Base-by-base conservation (phyloP, 1,140 invertebrate genomes). In the Drosophila nebulosa region DNA sequence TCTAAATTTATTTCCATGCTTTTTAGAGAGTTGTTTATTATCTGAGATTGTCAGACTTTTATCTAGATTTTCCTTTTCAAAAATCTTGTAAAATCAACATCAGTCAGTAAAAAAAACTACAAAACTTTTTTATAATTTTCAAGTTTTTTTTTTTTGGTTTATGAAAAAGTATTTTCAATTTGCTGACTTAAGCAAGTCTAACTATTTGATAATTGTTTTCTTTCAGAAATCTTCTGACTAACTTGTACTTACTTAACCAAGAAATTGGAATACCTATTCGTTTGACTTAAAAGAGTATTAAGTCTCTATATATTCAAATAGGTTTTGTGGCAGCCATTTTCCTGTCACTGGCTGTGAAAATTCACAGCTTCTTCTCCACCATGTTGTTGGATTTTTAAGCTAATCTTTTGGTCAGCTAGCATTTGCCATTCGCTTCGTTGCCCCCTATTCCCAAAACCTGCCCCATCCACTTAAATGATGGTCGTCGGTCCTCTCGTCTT, bases 401-500 rank as follows among this genome's bases (percentile, higher is more conserved):
- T 88, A 88, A 88, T 86, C 78, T 86, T 78, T 79, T 83, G 83
- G 83, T 88, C 84, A 88, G 78, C 83, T 61, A 81, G 42, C 70
- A 30, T 22, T 56, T 50, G 16, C 61, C 63, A 30, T 59, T 53
- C 9, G n/a, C 2, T 14, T 39, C 70, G 26, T 27, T 46, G 14
- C 22, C 30, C n/a, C n/a, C n/a, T n/a, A n/a, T n/a, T n/a, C n/a
- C n/a, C n/a, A n/a, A n/a, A n/a, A n/a, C n/a, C n/a, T n/a, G 12
- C 46, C 36, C 27, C 27, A 16, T 10, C 36, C 30, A 62, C 39
- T 21, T 24, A 16, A 53, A 30, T 27, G n/a, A 12, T 53, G 51
- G 60, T 42, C 77, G 60, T 42, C 77, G 46, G 68, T 69, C 55
- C 73, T 63, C 64, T 70, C 69, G 62, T 76, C 76, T 75, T 88